Percentiles rank a stretch among this genome's conserved stretches.
These are phyloP conservation scores for Brenthis daphne DNA, from an alignment of 2,888 invertebrate genomes.

Conservation along the genomic window DNA sequence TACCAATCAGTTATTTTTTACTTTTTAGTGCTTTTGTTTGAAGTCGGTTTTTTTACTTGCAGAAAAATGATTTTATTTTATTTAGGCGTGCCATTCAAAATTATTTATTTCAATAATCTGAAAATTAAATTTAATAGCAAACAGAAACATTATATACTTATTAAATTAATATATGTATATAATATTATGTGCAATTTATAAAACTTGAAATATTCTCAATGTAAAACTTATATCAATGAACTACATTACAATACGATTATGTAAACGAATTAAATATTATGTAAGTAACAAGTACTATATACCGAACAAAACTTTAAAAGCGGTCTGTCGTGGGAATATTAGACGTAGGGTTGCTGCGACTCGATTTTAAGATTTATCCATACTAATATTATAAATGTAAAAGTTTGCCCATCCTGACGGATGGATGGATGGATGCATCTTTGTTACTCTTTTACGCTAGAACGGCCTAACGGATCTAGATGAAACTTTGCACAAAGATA, in stretches of 20 bases:
- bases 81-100: not conserved
- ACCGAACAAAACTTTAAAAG: slow-evolving; percentile 29
- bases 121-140: too few relatives aligned
- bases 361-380: too few relatives aligned
- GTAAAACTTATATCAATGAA: not conserved
- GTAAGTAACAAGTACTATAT: slow-evolving; percentile 24
- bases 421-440: too few relatives aligned
- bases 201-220: not conserved
- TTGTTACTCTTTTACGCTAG: too few relatives aligned
- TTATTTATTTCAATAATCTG: not conserved
- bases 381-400: not conserved
- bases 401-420: not conserved
- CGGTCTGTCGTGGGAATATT: slow-evolving; percentile 18
- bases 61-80: slow-evolving; percentile 1
- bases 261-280: slow-evolving; percentile 16
- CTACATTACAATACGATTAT: slow-evolving; percentile 17
- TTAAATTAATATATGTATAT: not conserved
- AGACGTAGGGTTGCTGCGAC: slow-evolving; percentile 16
- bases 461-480: too few relatives aligned
- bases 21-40: too few relatives aligned
- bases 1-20: too few relatives aligned
- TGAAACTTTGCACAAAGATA: too few relatives aligned
- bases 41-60: slow-evolving; percentile 11
- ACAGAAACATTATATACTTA: too few relatives aligned
- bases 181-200: not conserved